Evolutionary conservation across 2,797 vertebrate species (phyloP).

Genomic region (Glyptemys insculpta): DNA sequence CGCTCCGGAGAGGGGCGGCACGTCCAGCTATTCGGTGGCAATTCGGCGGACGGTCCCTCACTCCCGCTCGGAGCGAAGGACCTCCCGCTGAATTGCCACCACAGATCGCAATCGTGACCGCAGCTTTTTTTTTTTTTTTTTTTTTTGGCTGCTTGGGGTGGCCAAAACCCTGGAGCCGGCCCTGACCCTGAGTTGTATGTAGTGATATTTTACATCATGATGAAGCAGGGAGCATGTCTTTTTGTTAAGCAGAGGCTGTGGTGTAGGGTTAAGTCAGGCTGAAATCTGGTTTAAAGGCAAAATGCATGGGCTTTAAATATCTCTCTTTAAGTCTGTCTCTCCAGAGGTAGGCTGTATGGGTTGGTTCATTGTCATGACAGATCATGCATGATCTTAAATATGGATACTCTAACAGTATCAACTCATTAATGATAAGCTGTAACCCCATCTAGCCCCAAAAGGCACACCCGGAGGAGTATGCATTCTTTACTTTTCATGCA

Average conservation of each 20-base stretch:
- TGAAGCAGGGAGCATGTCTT: background rate
- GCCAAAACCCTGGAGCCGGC: no score
- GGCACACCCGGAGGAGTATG: background rate
- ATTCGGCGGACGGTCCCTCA: no score
- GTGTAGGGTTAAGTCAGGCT: background rate
- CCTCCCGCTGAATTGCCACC: no score
- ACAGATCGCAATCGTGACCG: no score
- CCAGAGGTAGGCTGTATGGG: background rate
- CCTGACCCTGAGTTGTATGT: background rate
- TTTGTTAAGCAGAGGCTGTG: background rate
- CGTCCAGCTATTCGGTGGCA: no score
- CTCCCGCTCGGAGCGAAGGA: no score
- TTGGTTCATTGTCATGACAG: background rate
- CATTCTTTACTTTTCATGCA: background rate
- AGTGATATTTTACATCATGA: fast-evolving
- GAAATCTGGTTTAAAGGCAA: background rate
- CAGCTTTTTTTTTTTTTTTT: no score
- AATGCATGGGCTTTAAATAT: background rate
- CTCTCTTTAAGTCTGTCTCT: background rate
- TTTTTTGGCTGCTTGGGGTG: no score
- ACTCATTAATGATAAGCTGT: background rate
- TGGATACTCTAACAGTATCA: background rate
- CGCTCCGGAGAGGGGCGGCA: no score
- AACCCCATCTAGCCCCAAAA: background rate
- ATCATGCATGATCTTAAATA: background rate